Evolutionary conservation across 2,797 vertebrate genomes (phyloP), one percentile per base, ranked within the genome.

Genomic region (Erpetoichthys calabaricus): DNA sequence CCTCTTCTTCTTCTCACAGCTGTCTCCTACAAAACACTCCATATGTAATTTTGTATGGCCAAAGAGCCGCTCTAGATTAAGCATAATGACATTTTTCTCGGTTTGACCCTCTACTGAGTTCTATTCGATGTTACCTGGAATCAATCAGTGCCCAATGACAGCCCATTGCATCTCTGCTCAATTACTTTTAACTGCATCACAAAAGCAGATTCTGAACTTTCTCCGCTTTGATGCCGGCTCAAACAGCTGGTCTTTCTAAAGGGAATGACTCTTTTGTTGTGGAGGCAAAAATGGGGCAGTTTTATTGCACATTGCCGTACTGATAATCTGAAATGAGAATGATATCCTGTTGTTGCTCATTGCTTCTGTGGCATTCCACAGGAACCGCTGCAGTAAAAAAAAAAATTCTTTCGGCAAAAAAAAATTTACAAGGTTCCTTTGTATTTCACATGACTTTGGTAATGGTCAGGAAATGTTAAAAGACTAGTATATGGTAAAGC

Each of bases 351-450:
- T 49, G n/a, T 49, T n/a, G 7, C 47, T 49, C 47, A 49, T 49
- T 49, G 51, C 25, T 41, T 54, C 44, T 54, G 41, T 54, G 53
- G 53, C 4, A 41, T 54, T 54, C 41, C 53, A 54, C 54, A 54
- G 53, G 44, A 54, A 42, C 25, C 25, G 25, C 25, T 25, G 25
- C 25, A 25, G 25, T 25, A 25, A 25, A 25, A 25, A n/a, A n/a
- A n/a, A 25, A 25, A 25, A 25, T 25, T 25, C 25, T 25, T 25
- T 25, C 25, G 25, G 25, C 25, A 25, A 25, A 25, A 25, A 25
- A 25, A 25, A 25, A 25, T 25, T 25, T 25, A 25, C 25, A 25
- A 25, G 25, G 25, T 25, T 25, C 25, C 25, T 25, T 25, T 25
- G 25, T 25, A 25, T 25, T 25, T 25, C 25, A 25, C 25, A 25